Conservation (phyloP, 1,140 invertebrate species). For the Trichoplusia ni region DNA sequence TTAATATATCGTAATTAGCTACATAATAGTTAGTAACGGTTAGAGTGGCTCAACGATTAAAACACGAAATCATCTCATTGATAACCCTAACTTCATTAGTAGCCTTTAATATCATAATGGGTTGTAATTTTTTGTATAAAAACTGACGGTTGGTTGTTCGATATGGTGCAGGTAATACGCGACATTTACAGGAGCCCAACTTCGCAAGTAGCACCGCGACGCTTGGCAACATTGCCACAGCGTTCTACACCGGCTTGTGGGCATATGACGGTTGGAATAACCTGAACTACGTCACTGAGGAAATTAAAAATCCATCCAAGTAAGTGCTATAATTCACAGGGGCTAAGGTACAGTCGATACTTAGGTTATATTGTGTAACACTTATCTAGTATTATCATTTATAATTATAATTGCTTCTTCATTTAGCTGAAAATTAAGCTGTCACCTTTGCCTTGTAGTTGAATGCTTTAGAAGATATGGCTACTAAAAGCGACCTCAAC, state of each 20-base stretch:
- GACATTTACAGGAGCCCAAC: slow-evolving; percentile 94
- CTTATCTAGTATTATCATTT: no score
- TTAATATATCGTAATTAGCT: no score
- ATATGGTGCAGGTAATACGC: slow-evolving; percentile 89
- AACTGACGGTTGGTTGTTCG: slow-evolving; percentile 76
- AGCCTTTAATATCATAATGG: slow-evolving; percentile 48
- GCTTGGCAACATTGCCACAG: slow-evolving; percentile 94
- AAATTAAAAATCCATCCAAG: slow-evolving; percentile 98
- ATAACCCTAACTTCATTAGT: slow-evolving; percentile 21
- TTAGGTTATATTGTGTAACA: background rate
- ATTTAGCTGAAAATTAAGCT: no score
- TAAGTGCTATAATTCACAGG: slow-evolving; percentile 74
- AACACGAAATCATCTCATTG: background rate
- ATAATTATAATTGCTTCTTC: no score
- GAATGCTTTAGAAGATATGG: no score
- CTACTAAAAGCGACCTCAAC: no score
- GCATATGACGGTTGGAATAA: slow-evolving; percentile 99
- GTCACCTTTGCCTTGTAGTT: no score
- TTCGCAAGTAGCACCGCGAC: slow-evolving; percentile 87
- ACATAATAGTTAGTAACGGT: no score
- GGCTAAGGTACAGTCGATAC: no score
- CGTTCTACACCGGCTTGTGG: slow-evolving; percentile 99
- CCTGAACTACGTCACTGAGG: slow-evolving; percentile 99
- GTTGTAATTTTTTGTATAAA: slow-evolving; percentile 61
- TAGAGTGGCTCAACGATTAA: no score